Conservation (phyloP, 2,888 invertebrate genomes). For the Drosophila setosimentum region DNA sequence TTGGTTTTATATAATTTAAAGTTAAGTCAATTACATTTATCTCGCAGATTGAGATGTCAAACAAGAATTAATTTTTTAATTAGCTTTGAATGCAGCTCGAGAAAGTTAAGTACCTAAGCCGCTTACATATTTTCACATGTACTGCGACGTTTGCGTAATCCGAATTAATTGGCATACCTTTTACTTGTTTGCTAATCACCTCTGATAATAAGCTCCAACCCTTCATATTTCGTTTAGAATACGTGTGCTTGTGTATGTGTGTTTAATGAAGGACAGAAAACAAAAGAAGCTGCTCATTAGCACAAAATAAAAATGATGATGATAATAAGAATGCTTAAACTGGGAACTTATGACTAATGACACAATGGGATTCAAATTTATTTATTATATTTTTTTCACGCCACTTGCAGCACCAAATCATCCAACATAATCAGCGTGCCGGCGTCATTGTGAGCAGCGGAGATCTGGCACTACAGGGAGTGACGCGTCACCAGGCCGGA, state of each 20-base stretch:
- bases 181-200: not conserved
- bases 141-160: conserved; percentile 7
- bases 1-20: not conserved
- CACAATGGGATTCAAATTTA: conserved; percentile 7
- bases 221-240: not conserved
- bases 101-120: conserved; percentile 5
- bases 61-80: not conserved
- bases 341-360: conserved; percentile 23
- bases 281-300: conserved; percentile 29
- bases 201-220: not conserved
- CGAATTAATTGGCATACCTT: conserved; percentile 22
- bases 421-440: conserved; percentile 93
- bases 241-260: not conserved
- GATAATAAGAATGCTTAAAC: not conserved
- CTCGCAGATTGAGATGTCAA: not conserved
- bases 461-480: conserved; percentile 92
- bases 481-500: conserved; percentile 92
- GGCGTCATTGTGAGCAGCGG: conserved; percentile 95
- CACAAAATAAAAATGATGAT: not conserved
- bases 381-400: conserved; percentile 20
- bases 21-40: not conserved
- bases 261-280: conserved; percentile 17
- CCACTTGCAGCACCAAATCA: conserved; percentile 90
- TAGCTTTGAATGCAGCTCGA: not conserved
- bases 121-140: not conserved